Conservation (phyloP, 1,140 invertebrate genomes). For the Achroia grisella region DNA sequence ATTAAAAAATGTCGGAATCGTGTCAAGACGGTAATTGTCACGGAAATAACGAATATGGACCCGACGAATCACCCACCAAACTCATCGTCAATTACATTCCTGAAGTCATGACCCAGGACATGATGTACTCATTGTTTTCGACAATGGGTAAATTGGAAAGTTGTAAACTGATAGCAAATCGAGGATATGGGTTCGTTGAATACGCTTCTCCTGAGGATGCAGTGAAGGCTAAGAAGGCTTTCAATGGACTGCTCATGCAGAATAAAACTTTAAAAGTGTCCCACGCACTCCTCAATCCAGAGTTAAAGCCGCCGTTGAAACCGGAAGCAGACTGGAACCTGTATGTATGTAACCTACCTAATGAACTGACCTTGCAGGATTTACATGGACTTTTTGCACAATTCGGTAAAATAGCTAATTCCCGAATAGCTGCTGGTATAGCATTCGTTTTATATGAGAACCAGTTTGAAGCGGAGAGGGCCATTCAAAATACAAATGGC, state of each 20-base stretch:
- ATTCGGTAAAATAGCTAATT: slow-evolving; percentile 73
- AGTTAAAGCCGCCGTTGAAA: slow-evolving; percentile 66
- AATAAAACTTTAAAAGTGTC: slow-evolving; percentile 73
- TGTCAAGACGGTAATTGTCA: slow-evolving; percentile 75
- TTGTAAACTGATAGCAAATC: slow-evolving; percentile 74
- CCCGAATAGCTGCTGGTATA: slow-evolving; percentile 70
- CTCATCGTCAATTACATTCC: slow-evolving; percentile 75
- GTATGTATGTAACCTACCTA: slow-evolving; percentile 73
- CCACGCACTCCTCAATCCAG: slow-evolving; percentile 69
- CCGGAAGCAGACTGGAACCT: slow-evolving; percentile 74
- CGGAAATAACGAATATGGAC: slow-evolving; percentile 71
- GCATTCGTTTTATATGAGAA: slow-evolving; percentile 71
- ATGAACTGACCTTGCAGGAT: slow-evolving; percentile 72
- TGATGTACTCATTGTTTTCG: slow-evolving; percentile 73
- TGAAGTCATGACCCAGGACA: slow-evolving; percentile 74
- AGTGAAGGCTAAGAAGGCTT: slow-evolving; percentile 67
- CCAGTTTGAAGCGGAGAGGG: slow-evolving; percentile 69
- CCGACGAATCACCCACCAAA: slow-evolving; percentile 73
- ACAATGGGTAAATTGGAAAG: slow-evolving; percentile 75
- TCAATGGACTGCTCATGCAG: slow-evolving; percentile 72
- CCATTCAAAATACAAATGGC: slow-evolving; percentile 68
- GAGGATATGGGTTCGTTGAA: slow-evolving; percentile 74
- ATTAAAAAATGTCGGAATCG: slow-evolving; percentile 75
- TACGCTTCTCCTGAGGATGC: slow-evolving; percentile 70
- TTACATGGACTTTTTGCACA: slow-evolving; percentile 71